These are phyloP conservation scores for Tarsius wallacei DNA, from an alignment of 2,797 vertebrate species.

Conservation along the genomic window DNA sequence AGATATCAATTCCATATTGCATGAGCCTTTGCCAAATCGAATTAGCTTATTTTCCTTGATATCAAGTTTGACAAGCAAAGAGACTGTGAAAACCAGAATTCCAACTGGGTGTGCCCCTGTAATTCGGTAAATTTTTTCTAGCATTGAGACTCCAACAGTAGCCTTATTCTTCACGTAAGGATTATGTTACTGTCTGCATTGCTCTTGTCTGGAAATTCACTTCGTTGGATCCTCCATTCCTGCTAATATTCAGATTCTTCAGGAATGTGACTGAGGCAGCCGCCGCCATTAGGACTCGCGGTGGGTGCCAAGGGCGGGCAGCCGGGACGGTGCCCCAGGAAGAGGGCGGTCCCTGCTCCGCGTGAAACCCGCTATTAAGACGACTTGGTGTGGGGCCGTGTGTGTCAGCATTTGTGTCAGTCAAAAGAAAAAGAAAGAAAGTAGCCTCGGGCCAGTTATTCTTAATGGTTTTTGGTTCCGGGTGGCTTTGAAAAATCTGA, in stretches of 20 bases:
- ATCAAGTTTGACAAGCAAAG: slow-evolving; percentile 93
- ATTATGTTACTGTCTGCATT: slow-evolving; percentile 89
- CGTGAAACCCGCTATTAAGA: slow-evolving; percentile 82
- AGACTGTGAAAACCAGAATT: slow-evolving; percentile 92
- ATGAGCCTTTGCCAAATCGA: slow-evolving; percentile 91
- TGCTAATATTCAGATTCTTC: slow-evolving; percentile 85
- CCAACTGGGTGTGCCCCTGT: slow-evolving; percentile 90
- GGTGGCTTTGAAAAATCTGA: slow-evolving; percentile 38
- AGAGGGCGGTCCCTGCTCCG: slow-evolving; percentile 73
- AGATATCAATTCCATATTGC: slow-evolving; percentile 90
- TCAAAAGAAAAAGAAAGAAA: slow-evolving; percentile 69
- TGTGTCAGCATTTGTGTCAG: slow-evolving; percentile 81
- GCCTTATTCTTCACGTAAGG: slow-evolving; percentile 86
- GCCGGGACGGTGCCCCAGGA: slow-evolving; percentile 74
- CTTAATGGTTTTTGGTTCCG: neutral
- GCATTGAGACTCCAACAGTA: slow-evolving; percentile 88
- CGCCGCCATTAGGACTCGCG: slow-evolving; percentile 86
- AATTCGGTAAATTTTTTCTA: slow-evolving; percentile 81
- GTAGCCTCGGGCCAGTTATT: slow-evolving; percentile 63
- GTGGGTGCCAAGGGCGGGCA: slow-evolving; percentile 56
- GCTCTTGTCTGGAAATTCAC: slow-evolving; percentile 90
- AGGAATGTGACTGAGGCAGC: slow-evolving; percentile 82
- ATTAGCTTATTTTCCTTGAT: slow-evolving; percentile 93
- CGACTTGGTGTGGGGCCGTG: slow-evolving; percentile 68
- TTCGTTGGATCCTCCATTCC: slow-evolving; percentile 82